Percentiles rank a stretch among this genome's conserved stretches.
Conservation (phyloP, 2,797 vertebrate species). For the Urocyon cinereoargenteus region DNA sequence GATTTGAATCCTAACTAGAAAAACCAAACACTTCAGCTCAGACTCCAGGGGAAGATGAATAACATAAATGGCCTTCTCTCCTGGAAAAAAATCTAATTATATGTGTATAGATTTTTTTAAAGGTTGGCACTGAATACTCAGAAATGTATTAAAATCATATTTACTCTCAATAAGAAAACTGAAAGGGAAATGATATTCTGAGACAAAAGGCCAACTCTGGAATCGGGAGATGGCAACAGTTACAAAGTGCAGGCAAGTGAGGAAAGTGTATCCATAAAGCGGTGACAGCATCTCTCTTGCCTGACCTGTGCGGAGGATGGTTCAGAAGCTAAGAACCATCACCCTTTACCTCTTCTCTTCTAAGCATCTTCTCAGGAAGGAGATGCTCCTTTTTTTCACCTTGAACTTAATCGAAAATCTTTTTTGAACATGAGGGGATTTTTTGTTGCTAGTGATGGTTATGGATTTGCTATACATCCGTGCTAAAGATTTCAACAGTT, state of each 20-base stretch:
- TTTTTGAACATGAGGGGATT: background rate
- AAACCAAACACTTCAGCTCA: conserved; percentile 76
- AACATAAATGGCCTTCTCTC: conserved; percentile 77
- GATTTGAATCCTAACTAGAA: conserved; percentile 81
- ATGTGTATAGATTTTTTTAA: conserved; percentile 83
- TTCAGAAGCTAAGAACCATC: background rate
- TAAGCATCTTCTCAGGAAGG: background rate
- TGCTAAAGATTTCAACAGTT: background rate
- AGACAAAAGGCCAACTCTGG: conserved; percentile 75
- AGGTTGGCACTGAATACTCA: conserved; percentile 82
- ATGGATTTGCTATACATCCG: background rate
- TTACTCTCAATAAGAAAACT: conserved; percentile 73
- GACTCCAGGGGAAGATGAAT: conserved; percentile 77
- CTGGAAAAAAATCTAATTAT: conserved; percentile 76
- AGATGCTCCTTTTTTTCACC: background rate
- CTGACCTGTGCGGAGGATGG: background rate
- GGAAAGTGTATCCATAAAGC: conserved; percentile 3
- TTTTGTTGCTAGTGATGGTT: background rate
- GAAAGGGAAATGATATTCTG: conserved; percentile 80
- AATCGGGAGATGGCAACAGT: conserved; percentile 30
- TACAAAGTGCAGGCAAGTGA: conserved; percentile 45
- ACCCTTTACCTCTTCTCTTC: background rate
- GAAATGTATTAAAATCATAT: conserved; percentile 80
- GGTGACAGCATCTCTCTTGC: background rate
- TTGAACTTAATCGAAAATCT: background rate